Evolutionary conservation across 1,140 invertebrate species (phyloP).

Genomic region (Halyomorpha halys): DNA sequence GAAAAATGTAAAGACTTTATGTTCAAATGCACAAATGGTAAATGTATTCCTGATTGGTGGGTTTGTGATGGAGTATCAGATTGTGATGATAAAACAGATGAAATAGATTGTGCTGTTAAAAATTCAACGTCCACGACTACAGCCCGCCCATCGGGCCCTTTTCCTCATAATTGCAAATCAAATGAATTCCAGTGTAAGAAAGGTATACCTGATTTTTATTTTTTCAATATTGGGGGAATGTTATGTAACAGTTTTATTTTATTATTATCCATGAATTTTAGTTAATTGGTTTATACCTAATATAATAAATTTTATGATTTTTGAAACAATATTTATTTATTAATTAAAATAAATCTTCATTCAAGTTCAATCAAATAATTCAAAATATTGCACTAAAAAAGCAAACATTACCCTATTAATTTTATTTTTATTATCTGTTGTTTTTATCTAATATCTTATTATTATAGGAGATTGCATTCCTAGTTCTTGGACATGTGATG

Average conservation of each 20-base stretch:
- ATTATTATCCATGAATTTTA: no score
- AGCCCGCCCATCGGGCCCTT: conserved; percentile 32
- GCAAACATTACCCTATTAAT: no score
- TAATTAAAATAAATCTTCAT: no score
- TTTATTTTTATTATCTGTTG: no score
- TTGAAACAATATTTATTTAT: no score
- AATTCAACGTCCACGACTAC: conserved; percentile 29
- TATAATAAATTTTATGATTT: no score
- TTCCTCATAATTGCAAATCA: conserved; percentile 34
- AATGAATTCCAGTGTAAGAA: neutral
- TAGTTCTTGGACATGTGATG: conserved; percentile 63
- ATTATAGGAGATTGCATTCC: conserved; percentile 55
- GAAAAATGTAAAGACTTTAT: conserved; percentile 60
- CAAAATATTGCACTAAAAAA: no score
- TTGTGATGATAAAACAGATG: conserved; percentile 69
- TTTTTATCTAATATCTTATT: neutral
- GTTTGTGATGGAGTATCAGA: conserved; percentile 60
- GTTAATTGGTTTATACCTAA: no score
- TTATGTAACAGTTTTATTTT: no score
- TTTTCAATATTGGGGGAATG: no score
- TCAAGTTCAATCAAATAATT: no score
- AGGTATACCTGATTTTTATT: conserved; percentile 7
- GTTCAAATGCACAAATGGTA: conserved; percentile 51
- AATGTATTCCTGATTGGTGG: conserved; percentile 79
- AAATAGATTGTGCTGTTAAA: conserved; percentile 47